Conservation (phyloP, 2,113 vertebrate species). For the Hyperoodon ampullatus region DNA sequence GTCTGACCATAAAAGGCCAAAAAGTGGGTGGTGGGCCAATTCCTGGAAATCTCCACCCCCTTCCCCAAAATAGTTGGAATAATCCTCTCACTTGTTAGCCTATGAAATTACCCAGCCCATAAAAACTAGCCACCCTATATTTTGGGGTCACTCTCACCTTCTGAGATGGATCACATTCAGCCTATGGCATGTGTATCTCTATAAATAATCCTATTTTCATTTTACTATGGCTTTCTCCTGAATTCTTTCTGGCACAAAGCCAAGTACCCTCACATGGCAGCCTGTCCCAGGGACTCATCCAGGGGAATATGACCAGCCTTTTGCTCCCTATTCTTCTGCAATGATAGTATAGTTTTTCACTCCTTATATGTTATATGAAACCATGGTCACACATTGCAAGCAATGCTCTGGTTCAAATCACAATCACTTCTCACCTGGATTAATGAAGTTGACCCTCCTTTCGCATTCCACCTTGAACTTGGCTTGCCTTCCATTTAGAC, state of each 20-base stretch:
- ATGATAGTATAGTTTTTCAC: background rate
- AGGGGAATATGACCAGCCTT: no score
- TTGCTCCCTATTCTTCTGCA: background rate
- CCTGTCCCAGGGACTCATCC: background rate
- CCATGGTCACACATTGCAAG: background rate
- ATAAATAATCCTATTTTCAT: background rate
- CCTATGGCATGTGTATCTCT: background rate
- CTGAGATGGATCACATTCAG: background rate
- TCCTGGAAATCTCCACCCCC: background rate
- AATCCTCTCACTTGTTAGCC: background rate
- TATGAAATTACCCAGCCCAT: background rate
- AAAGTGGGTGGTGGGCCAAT: background rate
- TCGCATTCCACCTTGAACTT: background rate
- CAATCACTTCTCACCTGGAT: background rate
- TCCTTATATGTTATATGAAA: background rate
- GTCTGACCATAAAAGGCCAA: background rate
- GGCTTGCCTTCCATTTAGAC: background rate
- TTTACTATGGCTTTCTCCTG: background rate
- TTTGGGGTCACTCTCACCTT: background rate
- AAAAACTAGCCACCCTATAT: background rate
- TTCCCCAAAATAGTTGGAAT: background rate
- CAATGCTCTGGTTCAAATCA: background rate
- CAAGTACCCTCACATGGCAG: background rate
- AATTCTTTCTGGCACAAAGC: background rate
- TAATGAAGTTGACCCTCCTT: background rate